Percentiles rank a stretch among this genome's conserved stretches.
Evolutionary conservation across 92 coral and sea anemone species (phyloP).

Genomic region (Nematostella vectensis): DNA sequence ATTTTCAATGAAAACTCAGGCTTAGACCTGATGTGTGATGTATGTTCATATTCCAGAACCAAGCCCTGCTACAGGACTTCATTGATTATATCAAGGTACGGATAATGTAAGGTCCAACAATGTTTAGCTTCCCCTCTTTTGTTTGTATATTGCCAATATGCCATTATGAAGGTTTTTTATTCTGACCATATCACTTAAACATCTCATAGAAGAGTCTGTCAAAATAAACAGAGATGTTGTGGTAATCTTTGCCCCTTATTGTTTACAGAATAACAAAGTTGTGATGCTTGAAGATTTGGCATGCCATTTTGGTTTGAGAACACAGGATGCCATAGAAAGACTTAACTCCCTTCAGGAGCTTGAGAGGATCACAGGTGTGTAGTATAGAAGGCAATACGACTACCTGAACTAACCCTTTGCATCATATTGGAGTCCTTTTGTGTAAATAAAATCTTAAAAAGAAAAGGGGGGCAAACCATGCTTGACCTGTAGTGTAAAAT

Average conservation of each 20-base stretch:
- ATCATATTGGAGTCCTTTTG: no score
- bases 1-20: no score
- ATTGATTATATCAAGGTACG: slow-evolving; percentile 90
- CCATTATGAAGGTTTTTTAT: no score
- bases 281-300: slow-evolving; percentile 93
- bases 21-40: no score
- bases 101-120: neutral
- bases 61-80: slow-evolving; percentile 88
- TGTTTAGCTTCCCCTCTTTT: neutral
- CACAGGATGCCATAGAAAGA: slow-evolving; percentile 95
- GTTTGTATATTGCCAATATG: neutral
- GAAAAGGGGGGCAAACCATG: no score
- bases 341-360: slow-evolving; percentile 79
- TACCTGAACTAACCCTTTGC: no score
- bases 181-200: no score
- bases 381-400: neutral
- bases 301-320: slow-evolving; percentile 86
- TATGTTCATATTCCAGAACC: slow-evolving; percentile 75
- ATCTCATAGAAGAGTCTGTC: no score
- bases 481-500: no score
- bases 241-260: neutral
- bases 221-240: no score
- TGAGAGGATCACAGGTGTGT: slow-evolving; percentile 79
- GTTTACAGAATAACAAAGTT: slow-evolving; percentile 63
- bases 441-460: no score